phyloP scores from a whole-genome alignment of 2,113 vertebrate species.

The Pseudorasbora parva region DNA sequence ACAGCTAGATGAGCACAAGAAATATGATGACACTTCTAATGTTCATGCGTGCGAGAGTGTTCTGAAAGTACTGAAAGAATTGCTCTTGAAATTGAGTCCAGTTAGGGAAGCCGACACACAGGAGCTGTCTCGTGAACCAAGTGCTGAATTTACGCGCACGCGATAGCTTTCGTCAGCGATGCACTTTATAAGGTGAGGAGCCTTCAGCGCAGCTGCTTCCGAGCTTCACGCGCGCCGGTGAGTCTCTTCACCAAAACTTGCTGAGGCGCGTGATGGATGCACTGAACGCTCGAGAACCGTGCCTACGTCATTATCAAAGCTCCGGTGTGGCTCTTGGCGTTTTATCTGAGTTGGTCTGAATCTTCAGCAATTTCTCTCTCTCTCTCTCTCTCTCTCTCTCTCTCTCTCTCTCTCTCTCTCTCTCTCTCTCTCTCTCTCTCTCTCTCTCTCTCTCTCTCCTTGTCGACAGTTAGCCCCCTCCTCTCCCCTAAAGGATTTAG shows the following conservation, averaged over 20 bases:
- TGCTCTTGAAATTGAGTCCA: neutral
- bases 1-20: slow-evolving; percentile 63
- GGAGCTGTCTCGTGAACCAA: slow-evolving; percentile 70
- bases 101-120: neutral
- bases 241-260: slow-evolving; percentile 23
- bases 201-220: slow-evolving; percentile 32
- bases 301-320: neutral
- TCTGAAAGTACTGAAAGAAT: slow-evolving; percentile 49
- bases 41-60: slow-evolving; percentile 55
- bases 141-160: slow-evolving; percentile 68
- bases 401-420: slow-evolving; percentile 36
- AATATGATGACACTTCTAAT: slow-evolving; percentile 32
- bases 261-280: slow-evolving; percentile 13
- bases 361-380: slow-evolving; percentile 54
- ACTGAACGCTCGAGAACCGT: neutral
- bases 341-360: slow-evolving; percentile 54
- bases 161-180: slow-evolving; percentile 49
- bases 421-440: neutral
- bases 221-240: slow-evolving; percentile 16
- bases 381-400: slow-evolving; percentile 36
- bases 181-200: slow-evolving; percentile 44
- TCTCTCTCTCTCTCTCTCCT: slow-evolving; percentile 49
- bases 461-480: slow-evolving; percentile 58
- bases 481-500: slow-evolving; percentile 10
- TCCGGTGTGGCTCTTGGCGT: slow-evolving; percentile 36